These are phyloP conservation scores for Micropoecilia bifurca DNA, from an alignment of 2,797 vertebrate genomes.

Conservation along the genomic window DNA sequence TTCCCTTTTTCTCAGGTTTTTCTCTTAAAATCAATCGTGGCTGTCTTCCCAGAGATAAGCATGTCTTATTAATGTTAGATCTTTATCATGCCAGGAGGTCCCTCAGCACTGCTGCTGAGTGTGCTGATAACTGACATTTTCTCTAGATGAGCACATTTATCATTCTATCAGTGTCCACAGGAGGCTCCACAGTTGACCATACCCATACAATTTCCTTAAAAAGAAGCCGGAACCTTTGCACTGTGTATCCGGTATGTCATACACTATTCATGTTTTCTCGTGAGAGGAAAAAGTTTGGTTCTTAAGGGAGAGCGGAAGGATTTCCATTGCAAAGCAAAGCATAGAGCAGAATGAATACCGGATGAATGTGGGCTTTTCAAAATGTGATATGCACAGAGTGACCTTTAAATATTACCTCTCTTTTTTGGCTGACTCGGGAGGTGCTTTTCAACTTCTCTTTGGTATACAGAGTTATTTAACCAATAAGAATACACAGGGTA, in stretches of 20 bases:
- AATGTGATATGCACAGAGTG: slow-evolving; percentile 64
- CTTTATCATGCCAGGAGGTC: slow-evolving; percentile 81
- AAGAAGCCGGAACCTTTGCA: slow-evolving; percentile 43
- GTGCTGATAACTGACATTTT: slow-evolving; percentile 87
- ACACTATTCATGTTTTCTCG: slow-evolving; percentile 63
- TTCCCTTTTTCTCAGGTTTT: slow-evolving; percentile 68
- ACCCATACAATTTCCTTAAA: slow-evolving; percentile 42
- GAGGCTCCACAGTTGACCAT: slow-evolving; percentile 83
- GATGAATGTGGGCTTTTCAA: slow-evolving; percentile 60
- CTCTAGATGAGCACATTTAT: slow-evolving; percentile 84
- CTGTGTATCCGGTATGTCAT: slow-evolving; percentile 38
- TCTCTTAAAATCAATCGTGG: slow-evolving; percentile 83
- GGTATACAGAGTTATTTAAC: slow-evolving; percentile 32
- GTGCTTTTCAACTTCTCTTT: slow-evolving; percentile 43
- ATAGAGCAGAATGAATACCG: slow-evolving; percentile 58
- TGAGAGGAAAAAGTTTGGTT: slow-evolving; percentile 61
- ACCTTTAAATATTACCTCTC: slow-evolving; percentile 65
- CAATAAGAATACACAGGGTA: slow-evolving; percentile 43
- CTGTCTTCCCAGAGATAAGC: slow-evolving; percentile 82
- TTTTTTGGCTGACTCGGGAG: slow-evolving; percentile 43
- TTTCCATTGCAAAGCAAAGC: slow-evolving; percentile 68
- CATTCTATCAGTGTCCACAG: slow-evolving; percentile 86
- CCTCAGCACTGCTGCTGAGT: slow-evolving; percentile 76
- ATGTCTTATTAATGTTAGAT: slow-evolving; percentile 89
- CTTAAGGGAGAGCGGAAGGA: slow-evolving; percentile 43